These are phyloP conservation scores for Canis aureus DNA, from an alignment of 2,113 vertebrate genomes.

Conservation along the genomic window DNA sequence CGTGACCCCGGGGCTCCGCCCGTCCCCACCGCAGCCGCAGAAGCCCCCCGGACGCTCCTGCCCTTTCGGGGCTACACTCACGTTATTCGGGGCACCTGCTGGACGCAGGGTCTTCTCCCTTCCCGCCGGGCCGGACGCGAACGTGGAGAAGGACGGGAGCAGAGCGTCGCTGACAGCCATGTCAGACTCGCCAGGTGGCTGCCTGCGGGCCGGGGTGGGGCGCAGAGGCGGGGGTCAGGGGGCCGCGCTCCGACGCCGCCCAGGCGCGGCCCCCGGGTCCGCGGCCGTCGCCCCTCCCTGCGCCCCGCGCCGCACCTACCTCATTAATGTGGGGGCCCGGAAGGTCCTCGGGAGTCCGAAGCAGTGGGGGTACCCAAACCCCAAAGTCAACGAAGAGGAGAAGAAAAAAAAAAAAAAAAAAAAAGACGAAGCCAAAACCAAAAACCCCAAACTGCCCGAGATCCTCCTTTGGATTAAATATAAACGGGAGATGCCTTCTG, in stretches of 20 bases:
- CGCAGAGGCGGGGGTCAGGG: constrained; percentile 54
- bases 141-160: constrained; percentile 96
- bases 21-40: not conserved
- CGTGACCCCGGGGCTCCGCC: not conserved
- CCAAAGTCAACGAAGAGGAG: constrained; percentile 68
- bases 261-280: not conserved
- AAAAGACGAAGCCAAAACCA: constrained; percentile 66
- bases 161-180: constrained; percentile 97
- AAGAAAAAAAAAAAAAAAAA: not conserved
- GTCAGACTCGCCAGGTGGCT: constrained; percentile 95
- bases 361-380: constrained; percentile 58
- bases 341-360: constrained; percentile 70
- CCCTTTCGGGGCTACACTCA: constrained; percentile 76
- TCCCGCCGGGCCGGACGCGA: constrained; percentile 91
- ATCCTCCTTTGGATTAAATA: constrained; percentile 73
- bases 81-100: constrained; percentile 90
- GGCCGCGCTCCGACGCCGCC: not conserved
- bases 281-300: not conserved
- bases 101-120: constrained; percentile 91
- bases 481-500: not conserved
- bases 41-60: not conserved
- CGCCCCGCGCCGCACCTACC: constrained; percentile 71
- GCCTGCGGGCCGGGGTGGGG: constrained; percentile 87
- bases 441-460: constrained; percentile 53
- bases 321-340: constrained; percentile 79